Evolutionary conservation across 2,888 invertebrate species (phyloP).

Genomic region (Alcis repandata): DNA sequence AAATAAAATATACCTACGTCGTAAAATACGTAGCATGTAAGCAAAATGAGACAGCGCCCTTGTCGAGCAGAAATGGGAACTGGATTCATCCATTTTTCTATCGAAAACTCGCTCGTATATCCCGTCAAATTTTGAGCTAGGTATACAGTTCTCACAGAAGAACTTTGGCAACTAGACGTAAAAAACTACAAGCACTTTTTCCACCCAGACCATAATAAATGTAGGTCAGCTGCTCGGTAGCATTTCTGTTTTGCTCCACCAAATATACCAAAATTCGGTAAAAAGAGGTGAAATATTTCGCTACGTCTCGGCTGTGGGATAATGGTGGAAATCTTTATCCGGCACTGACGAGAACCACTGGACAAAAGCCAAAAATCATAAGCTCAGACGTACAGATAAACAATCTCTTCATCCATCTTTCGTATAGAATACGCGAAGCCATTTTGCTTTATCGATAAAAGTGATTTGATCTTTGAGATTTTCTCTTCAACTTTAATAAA

Average conservation of each 20-base stretch:
- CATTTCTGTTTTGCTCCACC: neutral
- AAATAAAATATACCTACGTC: too few relatives aligned
- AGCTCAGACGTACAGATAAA: slow-evolving; percentile 14
- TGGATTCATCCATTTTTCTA: too few relatives aligned
- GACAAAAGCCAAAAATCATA: slow-evolving; percentile 23
- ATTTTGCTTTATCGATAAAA: slow-evolving; percentile 8
- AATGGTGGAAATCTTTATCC: slow-evolving; percentile 6
- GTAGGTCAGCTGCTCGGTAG: neutral
- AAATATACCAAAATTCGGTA: neutral
- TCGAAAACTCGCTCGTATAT: too few relatives aligned
- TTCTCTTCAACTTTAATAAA: neutral
- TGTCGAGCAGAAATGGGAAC: too few relatives aligned
- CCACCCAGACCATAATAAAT: neutral
- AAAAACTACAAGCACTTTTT: neutral
- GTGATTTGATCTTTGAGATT: neutral
- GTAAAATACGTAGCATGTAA: too few relatives aligned
- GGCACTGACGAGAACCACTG: slow-evolving; percentile 8
- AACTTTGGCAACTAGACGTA: neutral
- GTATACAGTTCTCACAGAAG: too few relatives aligned
- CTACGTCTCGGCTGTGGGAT: neutral
- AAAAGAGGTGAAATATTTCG: slow-evolving; percentile 5
- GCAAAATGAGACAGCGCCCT: too few relatives aligned
- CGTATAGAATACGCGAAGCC: neutral
- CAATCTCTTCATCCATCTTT: slow-evolving; percentile 12
- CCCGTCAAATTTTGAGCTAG: too few relatives aligned